Evolutionary conservation across 2,113 vertebrate species (phyloP), one percentile per base, ranked within the genome.

Genomic region (Dendrocopos noguchii): DNA sequence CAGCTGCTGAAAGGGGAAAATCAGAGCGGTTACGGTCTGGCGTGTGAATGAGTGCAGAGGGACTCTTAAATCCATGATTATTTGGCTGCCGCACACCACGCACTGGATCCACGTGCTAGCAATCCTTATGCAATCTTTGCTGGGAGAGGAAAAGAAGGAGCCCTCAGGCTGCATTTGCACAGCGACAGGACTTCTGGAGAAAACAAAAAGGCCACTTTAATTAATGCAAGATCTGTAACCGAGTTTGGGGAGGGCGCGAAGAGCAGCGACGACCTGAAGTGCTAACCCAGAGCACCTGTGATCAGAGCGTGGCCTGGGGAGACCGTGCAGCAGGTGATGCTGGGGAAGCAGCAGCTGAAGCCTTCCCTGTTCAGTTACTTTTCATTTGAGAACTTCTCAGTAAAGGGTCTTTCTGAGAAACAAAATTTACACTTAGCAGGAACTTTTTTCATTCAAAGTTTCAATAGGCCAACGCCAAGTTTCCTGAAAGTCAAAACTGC

Each of bases 1-100:
- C 93, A 96, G 96, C 94, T 96, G 96, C 96, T 96, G 94, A 96
- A 96, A 96, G 91, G 95, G 96, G 96, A 95, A 96, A 96, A 96
- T 96, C 91, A 95, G 95, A 95, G 94, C 93, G 80, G 94, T 96
- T 96, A 96, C 55, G 90, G 95, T 96, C 96, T 95, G 91, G 95
- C 91, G 91, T 96, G 94, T 96, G 93, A 96, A 96, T 96, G 94
- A 94, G 95, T 80, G 96, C 93, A 95, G 95, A 95, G 94, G 95
- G 96, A 96, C 96, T 96, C 94, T 96, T 96, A 96, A 96, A 96
- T 96, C 95, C 94, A 94, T 72, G 96, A 94, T 96, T 96, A 96
- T 96, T 96, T 96, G 96, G 94, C 95, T 96, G 94, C 93, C 57
- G 85, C 96, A 95, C 94, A 96, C 95, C 95, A 96, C 47, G 95